Percentiles rank a stretch among this genome's conserved stretches.
phyloP scores from a whole-genome alignment of 2,888 invertebrate species.

The Cryptus armator region DNA sequence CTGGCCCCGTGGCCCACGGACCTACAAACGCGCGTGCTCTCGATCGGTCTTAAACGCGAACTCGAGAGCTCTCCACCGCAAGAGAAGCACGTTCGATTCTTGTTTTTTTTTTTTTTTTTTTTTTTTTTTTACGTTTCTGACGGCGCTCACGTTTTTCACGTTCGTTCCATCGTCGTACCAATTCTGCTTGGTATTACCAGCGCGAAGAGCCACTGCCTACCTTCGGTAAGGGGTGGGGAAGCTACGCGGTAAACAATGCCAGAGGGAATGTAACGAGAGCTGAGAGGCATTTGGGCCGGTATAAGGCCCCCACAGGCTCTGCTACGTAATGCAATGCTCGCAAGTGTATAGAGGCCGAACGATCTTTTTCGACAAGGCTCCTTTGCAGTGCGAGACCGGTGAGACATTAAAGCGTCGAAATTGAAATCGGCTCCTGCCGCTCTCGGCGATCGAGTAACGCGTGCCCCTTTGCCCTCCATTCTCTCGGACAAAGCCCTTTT shows the following conservation, averaged over 20 bases:
- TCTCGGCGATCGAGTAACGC: slow-evolving; percentile 37
- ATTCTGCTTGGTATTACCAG: slow-evolving; percentile 59
- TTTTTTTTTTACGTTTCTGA: slow-evolving; percentile 28
- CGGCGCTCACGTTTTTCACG: slow-evolving; percentile 64
- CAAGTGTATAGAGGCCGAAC: slow-evolving; percentile 43
- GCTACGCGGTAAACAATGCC: slow-evolving; percentile 67
- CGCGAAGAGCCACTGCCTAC: slow-evolving; percentile 57
- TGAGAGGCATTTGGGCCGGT: slow-evolving; percentile 55
- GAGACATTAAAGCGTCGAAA: slow-evolving; percentile 71
- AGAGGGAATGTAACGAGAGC: slow-evolving; percentile 70
- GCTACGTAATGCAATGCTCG: slow-evolving; percentile 51
- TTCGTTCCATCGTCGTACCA: slow-evolving; percentile 56
- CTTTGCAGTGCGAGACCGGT: slow-evolving; percentile 61
- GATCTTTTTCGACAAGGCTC: slow-evolving; percentile 40
- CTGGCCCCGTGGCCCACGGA: slow-evolving; percentile 81
- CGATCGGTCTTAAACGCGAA: slow-evolving; percentile 73
- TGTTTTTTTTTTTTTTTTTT: slow-evolving; percentile 49
- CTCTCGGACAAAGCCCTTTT: slow-evolving; percentile 41
- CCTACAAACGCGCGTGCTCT: slow-evolving; percentile 78
- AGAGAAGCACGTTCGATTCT: slow-evolving; percentile 65
- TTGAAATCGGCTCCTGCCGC: slow-evolving; percentile 61
- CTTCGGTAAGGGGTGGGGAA: not conserved
- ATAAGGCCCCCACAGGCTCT: slow-evolving; percentile 20
- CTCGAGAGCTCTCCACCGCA: slow-evolving; percentile 53
- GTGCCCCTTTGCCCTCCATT: slow-evolving; percentile 65